A percentile compares a stretch with the other conserved stretches of the same genome.
Conservation (phyloP, 2,888 invertebrate species). For the Hanleya hanleyi region DNA sequence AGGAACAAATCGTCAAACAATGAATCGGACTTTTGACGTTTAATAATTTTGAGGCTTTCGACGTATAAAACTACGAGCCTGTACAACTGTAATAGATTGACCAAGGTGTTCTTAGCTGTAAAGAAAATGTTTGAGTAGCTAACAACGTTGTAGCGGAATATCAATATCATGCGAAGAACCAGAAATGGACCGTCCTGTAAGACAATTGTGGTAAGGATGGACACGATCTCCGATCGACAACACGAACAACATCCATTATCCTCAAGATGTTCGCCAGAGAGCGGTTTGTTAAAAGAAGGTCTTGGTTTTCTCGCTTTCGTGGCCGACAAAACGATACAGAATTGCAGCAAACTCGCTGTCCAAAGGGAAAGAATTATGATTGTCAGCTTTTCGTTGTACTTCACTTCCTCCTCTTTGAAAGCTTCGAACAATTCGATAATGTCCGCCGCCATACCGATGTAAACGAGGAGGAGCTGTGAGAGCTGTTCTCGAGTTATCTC, state of each 20-base stretch:
- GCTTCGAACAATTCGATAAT: constrained; percentile 90
- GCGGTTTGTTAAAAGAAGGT: constrained; percentile 52
- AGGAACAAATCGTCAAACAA: neutral
- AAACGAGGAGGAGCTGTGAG: constrained; percentile 63
- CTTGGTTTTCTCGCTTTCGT: constrained; percentile 61
- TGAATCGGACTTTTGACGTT: neutral
- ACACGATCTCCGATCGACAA: constrained; percentile 48
- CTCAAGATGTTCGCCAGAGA: constrained; percentile 20
- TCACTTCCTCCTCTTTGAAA: constrained; percentile 77
- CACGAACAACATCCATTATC: constrained; percentile 27
- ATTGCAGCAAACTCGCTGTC: constrained; percentile 70
- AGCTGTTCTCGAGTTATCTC: constrained; percentile 60
- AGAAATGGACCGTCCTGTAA: constrained; percentile 72
- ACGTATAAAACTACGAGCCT: constrained; percentile 77
- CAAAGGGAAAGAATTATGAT: constrained; percentile 76
- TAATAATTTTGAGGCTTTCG: neutral
- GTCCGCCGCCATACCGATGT: constrained; percentile 67
- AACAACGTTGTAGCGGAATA: constrained; percentile 89
- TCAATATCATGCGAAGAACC: constrained; percentile 80
- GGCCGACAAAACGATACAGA: constrained; percentile 76
- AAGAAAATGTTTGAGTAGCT: constrained; percentile 98
- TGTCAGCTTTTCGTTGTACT: constrained; percentile 40
- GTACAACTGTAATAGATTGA: constrained; percentile 90
- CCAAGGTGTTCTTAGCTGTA: constrained; percentile 92
- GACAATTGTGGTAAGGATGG: constrained; percentile 65